Evolutionary conservation across 2,113 vertebrate species (phyloP).

Genomic region (Carettochelys insculpta): DNA sequence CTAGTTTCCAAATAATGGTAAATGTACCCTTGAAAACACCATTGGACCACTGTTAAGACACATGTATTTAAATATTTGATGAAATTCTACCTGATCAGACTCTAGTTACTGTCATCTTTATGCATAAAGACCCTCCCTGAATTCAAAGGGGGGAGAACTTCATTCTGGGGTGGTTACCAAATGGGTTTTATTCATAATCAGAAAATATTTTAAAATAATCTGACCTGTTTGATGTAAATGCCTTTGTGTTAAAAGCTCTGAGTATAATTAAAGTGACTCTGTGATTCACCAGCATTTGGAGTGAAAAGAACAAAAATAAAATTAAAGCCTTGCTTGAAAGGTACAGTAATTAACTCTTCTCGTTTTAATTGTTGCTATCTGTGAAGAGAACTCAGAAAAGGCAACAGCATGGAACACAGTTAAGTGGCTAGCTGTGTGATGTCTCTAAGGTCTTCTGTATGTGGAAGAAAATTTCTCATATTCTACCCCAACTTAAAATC

Average conservation of each 20-base stretch:
- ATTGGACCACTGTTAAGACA: background rate
- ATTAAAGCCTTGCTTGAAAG: conserved; percentile 66
- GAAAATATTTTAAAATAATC: conserved; percentile 51
- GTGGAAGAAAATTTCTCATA: background rate
- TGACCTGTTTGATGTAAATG: conserved; percentile 69
- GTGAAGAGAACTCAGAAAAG: conserved; percentile 34
- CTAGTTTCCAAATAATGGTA: background rate
- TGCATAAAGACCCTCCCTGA: conserved; percentile 14
- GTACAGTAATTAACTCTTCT: conserved; percentile 78
- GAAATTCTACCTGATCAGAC: background rate
- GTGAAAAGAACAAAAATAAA: conserved; percentile 70
- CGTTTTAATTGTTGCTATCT: conserved; percentile 60
- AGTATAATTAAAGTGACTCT: conserved; percentile 71
- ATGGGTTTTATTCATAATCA: conserved; percentile 60
- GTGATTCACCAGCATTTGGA: conserved; percentile 70
- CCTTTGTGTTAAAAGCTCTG: conserved; percentile 1
- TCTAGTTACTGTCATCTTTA: background rate
- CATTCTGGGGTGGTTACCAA: conserved; percentile 50
- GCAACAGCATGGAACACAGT: background rate
- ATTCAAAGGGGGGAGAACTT: conserved; percentile 18
- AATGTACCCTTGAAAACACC: conserved; percentile 4
- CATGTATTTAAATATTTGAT: background rate
- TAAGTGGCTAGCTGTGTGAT: background rate
- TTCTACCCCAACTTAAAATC: background rate
- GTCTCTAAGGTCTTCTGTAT: background rate